Percentiles rank a stretch among this genome's conserved stretches.
Evolutionary conservation across 2,113 vertebrate genomes (phyloP).

Genomic region (Lasiurus borealis): DNA sequence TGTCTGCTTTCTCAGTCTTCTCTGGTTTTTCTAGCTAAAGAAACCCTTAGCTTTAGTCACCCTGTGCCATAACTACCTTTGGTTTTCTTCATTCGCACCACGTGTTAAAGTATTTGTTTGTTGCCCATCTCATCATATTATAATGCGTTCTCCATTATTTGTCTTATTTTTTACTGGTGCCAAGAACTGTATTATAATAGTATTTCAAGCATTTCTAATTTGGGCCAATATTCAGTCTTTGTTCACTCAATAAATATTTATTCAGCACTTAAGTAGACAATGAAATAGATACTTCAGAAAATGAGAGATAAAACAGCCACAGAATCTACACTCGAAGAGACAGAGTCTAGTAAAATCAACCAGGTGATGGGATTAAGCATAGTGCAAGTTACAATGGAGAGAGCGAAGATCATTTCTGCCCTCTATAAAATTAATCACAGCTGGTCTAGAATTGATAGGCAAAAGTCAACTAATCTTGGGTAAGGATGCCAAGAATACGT

Average conservation of each 20-base stretch:
- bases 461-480: neutral
- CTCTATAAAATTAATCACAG: constrained; percentile 35
- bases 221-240: constrained; percentile 35
- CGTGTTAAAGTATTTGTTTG: neutral
- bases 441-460: neutral
- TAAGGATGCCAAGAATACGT: neutral
- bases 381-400: neutral
- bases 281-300: constrained; percentile 6
- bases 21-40: constrained; percentile 19
- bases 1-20: neutral
- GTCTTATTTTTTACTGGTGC: neutral
- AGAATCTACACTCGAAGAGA: constrained; percentile 1
- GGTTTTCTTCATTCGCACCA: neutral
- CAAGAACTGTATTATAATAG: neutral
- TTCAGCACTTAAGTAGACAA: constrained; percentile 13
- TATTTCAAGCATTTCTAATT: constrained; percentile 28
- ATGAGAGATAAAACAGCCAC: constrained; percentile 17
- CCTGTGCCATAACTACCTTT: neutral
- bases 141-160: neutral
- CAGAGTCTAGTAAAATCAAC: neutral
- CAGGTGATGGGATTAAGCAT: neutral
- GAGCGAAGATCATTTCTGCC: constrained; percentile 41
- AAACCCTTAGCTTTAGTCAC: neutral
- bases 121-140: neutral
- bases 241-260: constrained; percentile 54